Base-by-base conservation (phyloP, 2,797 vertebrate genomes). In the Acestrorhynchus altus region DNA sequence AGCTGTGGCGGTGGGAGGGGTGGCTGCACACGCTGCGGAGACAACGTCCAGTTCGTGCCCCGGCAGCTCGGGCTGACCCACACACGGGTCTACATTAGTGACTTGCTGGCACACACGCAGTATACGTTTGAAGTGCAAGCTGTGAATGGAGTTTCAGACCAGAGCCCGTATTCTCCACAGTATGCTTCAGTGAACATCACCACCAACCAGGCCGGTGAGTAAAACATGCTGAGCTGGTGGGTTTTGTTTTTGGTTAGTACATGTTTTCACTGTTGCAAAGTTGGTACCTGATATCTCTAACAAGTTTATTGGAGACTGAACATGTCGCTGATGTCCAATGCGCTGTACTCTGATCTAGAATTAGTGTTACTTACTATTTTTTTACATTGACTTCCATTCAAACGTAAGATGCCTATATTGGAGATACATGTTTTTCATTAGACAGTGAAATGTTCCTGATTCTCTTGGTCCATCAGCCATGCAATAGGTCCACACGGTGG, bases 91-190 rank as follows among this genome's bases (percentile, higher is more conserved):
- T 97, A 96, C 88, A 97, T 99, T 88, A 98, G 95, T 0, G 97
- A 98, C 86, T 94, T 99, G 83, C 87, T 98, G 83, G 97, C 97
- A 0, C 97, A 99, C 94, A 99, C 97, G 0, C 97, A 98, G 90
- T 99, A 99, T 91, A 99, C 97, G 74, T 99, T 99, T 0, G 97
- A 98, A 94, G 95, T 99, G 89, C 97, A 99, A 90, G 97, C 97
- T 0, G 97, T 98, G 85, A 99, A 99, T 0, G 97, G 97, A 0
- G 97, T 99, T 87, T 99, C 97, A 0, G 97, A 98, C 89, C 97
- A 98, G 94, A 98, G 96, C 86, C 97, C 96, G 16, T 96, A 98
- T 91, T 97, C 97, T 0, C 97, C 97, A 0, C 96, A 98, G 76
- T 98, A 98, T 0, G 86, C 96, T 4, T 96, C 97, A 0, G 96